Evolutionary conservation across 2,888 invertebrate genomes (phyloP), one percentile per base, ranked within the genome.

Genomic region (Dasypolia templi): DNA sequence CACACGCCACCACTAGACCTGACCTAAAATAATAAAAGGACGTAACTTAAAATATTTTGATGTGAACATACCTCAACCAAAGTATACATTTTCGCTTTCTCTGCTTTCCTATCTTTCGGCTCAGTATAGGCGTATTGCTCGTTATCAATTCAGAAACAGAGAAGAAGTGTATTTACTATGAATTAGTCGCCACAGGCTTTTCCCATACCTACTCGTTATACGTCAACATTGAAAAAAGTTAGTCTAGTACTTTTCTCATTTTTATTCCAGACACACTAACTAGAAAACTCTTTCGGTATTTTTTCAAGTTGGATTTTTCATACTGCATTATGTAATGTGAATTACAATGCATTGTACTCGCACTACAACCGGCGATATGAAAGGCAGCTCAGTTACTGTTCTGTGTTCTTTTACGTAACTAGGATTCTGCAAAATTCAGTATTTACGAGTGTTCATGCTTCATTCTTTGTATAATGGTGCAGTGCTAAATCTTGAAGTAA

Each of bases 401-500:
- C 29, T 39, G 56, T 61, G 53, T 46, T 65, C 32, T 83, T 58
- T 68, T 82, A 68, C 58, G 56, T 63, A 63, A 67, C 56, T 9
- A 51, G 19, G 7, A 14, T 26, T 32, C 51, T 5, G 78, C 49
- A 53, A 62, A 62, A 63, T 72, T 49, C 53, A 66, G 46, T 83
- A 72, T 59, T 83, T 79, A 65, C 79, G 64, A 78, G 55, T 56
- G 61, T 51, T 26, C 53, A 61, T 70, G n/a, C 44, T 61, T 56
- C 51, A 9, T 67, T 22, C 68, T 63, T 79, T 72, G 39, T 65
- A 51, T 78, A 59, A 56, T 62, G 9, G 35, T 42, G 42, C 26
- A 29, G 19, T 56, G 70, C 17, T 83, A 71, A 78, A 83, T 83
- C 83, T 39, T 51, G 22, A 65, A 65, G 49, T 42, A 51, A 35